phyloP scores from a whole-genome alignment of 2,888 invertebrate genomes.

The Poecilus cupreus region DNA sequence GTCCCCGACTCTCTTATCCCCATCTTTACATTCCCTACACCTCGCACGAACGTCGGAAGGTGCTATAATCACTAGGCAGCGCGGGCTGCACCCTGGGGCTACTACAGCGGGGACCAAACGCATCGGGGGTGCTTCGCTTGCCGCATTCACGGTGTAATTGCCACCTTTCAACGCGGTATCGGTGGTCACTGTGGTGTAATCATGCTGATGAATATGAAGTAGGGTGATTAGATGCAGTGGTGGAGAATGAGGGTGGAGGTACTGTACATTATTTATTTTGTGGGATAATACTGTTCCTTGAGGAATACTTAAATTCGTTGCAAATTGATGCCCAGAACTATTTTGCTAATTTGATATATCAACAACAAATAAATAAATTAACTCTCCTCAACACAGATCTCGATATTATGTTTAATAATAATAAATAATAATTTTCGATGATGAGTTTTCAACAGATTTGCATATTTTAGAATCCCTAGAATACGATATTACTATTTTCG shows the following conservation, averaged over 20 bases:
- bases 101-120: not conserved
- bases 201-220: not conserved
- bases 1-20: not conserved
- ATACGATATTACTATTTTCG: too few relatives aligned
- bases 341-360: too few relatives aligned
- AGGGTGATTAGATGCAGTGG: not conserved
- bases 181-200: not conserved
- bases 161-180: conserved; percentile 34
- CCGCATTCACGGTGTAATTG: conserved; percentile 12
- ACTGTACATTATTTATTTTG: too few relatives aligned
- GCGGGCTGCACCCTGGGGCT: not conserved
- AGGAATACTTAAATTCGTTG: too few relatives aligned
- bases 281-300: too few relatives aligned
- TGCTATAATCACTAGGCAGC: conserved; percentile 2
- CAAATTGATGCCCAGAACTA: too few relatives aligned
- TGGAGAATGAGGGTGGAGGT: not conserved
- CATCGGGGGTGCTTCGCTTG: not conserved
- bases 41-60: not conserved
- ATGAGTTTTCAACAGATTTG: too few relatives aligned
- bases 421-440: too few relatives aligned
- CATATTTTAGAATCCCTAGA: too few relatives aligned
- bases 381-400: too few relatives aligned
- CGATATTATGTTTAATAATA: too few relatives aligned
- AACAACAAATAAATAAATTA: too few relatives aligned
- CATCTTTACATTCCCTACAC: not conserved